Conservation (phyloP, 2,888 invertebrate species). For the Eristalinus sepulchralis region DNA sequence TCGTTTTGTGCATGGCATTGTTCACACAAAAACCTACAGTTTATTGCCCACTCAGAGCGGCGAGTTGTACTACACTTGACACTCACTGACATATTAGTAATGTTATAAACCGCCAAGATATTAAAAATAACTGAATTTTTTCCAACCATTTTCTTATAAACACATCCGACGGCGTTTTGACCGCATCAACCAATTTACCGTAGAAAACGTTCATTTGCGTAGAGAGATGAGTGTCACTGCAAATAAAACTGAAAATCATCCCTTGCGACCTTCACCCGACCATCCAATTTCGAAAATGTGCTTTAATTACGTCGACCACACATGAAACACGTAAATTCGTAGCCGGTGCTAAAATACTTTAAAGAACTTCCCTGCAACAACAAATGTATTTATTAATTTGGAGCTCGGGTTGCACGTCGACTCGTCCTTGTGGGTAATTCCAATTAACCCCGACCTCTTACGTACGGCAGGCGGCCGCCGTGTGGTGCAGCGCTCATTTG, state of each 20-base stretch:
- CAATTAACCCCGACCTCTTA: slow-evolving; percentile 36
- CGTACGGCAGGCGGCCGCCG: slow-evolving; percentile 12
- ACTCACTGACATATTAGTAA: too few species aligned
- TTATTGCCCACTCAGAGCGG: too few species aligned
- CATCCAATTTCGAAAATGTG: neutral
- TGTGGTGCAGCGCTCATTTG: slow-evolving; percentile 41
- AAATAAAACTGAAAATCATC: neutral
- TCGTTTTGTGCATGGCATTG: too few species aligned
- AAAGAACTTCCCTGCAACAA: slow-evolving; percentile 12
- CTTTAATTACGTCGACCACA: neutral
- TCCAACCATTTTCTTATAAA: too few species aligned
- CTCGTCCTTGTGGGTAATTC: slow-evolving; percentile 37
- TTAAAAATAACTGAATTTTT: too few species aligned
- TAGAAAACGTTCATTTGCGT: too few species aligned
- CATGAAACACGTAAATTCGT: slow-evolving; percentile 17
- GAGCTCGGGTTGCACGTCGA: slow-evolving; percentile 28
- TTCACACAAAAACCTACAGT: too few species aligned
- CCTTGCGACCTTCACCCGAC: neutral
- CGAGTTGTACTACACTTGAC: too few species aligned
- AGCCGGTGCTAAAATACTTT: slow-evolving; percentile 17
- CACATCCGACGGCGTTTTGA: too few species aligned
- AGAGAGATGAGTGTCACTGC: neutral
- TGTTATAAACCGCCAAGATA: too few species aligned
- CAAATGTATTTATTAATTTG: slow-evolving; percentile 43
- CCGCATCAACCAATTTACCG: too few species aligned